phyloP scores from a whole-genome alignment of 2,888 invertebrate genomes.

The Eutolmus rufibarbis region DNA sequence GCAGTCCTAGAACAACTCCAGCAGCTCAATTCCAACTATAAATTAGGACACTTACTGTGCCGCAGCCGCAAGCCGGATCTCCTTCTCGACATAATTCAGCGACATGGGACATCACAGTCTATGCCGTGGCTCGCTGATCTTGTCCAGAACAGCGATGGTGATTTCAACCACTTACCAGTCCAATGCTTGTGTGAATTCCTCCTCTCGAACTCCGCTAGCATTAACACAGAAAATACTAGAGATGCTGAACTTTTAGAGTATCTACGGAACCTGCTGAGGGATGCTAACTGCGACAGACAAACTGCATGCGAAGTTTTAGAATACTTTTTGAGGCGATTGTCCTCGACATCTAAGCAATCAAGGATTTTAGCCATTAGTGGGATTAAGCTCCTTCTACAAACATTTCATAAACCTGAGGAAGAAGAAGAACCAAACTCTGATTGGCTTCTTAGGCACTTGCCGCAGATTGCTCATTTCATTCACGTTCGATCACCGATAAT shows the following conservation, averaged over 20 bases:
- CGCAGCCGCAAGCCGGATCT: constrained; percentile 89
- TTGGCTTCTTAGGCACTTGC: constrained; percentile 72
- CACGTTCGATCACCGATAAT: constrained; percentile 75
- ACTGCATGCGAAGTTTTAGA: constrained; percentile 85
- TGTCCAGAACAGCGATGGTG: constrained; percentile 85
- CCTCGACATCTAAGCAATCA: constrained; percentile 80
- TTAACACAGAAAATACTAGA: constrained; percentile 72
- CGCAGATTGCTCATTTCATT: constrained; percentile 80
- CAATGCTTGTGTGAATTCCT: constrained; percentile 97
- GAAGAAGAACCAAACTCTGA: constrained; percentile 55
- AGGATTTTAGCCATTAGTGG: constrained; percentile 77
- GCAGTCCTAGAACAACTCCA: constrained; percentile 80
- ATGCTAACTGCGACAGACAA: constrained; percentile 65
- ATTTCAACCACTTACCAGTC: constrained; percentile 86
- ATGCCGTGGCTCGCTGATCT: constrained; percentile 98
- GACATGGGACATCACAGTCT: constrained; percentile 87
- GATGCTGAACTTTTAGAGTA: constrained; percentile 74
- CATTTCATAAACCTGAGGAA: constrained; percentile 51
- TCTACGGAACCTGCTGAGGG: constrained; percentile 66
- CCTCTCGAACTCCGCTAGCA: constrained; percentile 72
- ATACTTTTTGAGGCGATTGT: constrained; percentile 85
- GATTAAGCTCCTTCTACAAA: constrained; percentile 72
- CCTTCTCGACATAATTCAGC: constrained; percentile 88
- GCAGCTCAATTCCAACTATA: constrained; percentile 76
- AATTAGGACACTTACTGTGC: constrained; percentile 88